These are phyloP conservation scores for Terrapene triunguis DNA, from an alignment of 2,113 vertebrate genomes.

Conservation along the genomic window DNA sequence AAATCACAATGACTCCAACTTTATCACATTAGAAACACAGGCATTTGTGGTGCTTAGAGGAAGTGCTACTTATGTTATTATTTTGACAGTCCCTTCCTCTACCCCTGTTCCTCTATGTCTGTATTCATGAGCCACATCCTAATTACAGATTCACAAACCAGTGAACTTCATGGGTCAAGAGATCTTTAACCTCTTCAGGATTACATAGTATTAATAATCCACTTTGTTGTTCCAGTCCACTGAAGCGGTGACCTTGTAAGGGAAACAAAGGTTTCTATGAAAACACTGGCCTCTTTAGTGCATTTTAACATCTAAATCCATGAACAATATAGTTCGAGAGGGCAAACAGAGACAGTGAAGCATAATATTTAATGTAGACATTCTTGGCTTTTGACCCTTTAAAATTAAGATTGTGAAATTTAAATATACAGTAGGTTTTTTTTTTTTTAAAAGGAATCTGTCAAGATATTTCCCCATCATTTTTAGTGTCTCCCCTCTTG, in stretches of 20 bases:
- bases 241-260: conserved; percentile 22
- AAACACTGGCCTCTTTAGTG: not conserved
- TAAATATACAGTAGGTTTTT: not conserved
- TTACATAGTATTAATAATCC: conserved; percentile 1
- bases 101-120: not conserved
- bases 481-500: not conserved
- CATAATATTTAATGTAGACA: not conserved
- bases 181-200: not conserved
- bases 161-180: conserved; percentile 9
- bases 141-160: not conserved
- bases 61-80: not conserved
- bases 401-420: conserved; percentile 4
- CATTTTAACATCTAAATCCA: not conserved
- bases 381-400: conserved; percentile 7
- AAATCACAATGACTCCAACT: not conserved
- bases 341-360: not conserved
- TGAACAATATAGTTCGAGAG: not conserved
- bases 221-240: not conserved
- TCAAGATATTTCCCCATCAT: conserved; percentile 20
- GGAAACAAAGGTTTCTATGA: not conserved
- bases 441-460: conserved; percentile 25
- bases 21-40: not conserved
- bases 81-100: not conserved
- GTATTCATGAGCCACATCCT: not conserved
- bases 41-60: not conserved